Evolutionary conservation across 37 sponge, comb jelly and placozoan species (phyloP), one percentile per base, ranked within the genome.

Genomic region (Eunapius fragilis): DNA sequence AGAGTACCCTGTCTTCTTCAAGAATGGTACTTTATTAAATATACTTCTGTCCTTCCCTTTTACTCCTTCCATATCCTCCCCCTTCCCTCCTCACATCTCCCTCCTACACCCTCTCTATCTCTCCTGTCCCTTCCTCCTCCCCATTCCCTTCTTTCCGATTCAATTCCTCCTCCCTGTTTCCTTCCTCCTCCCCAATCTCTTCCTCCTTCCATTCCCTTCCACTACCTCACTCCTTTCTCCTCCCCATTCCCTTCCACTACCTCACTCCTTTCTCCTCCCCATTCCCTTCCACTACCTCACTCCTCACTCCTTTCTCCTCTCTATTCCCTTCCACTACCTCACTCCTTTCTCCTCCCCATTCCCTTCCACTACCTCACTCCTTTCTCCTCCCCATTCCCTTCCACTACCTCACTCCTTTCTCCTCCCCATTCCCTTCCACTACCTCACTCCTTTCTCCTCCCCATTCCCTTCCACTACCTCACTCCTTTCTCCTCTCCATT

Each of bases 1-100:
- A 19, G 75, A 82, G 26, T 91, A 74, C 58, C 84, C 88, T 27
- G 94, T 84, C 5, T 94, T 94, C 34, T 34, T 84, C 30, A 78
- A 35, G 49, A 80, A 74, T 37, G 84, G 94, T 93, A 83, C 78
- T 77, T 34, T 3, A 35, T 38, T 2, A 58, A 24, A 47, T 47
- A 14, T 79, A n/a, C 2, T 33, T 11, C 6, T 75, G 12, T 26
- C 25, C 26, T 31, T 11, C 24, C 5, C 25, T 31, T 6, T 9
- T 11, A 33, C 30, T 75, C 5, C n/a, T n/a, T n/a, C n/a, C 31
- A 24, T 75, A 24, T 33, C 7, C 2, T 28, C 71, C 28, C 28
- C n/a, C n/a, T n/a, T 28, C 71, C 71, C 25, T 28, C 73, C 35
- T 80, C 9, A 3, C 31, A 26, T 5, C 3, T 5, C 5, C 32